These are phyloP conservation scores for Spialia ferax DNA, from an alignment of 2,888 invertebrate genomes.

Conservation along the genomic window DNA sequence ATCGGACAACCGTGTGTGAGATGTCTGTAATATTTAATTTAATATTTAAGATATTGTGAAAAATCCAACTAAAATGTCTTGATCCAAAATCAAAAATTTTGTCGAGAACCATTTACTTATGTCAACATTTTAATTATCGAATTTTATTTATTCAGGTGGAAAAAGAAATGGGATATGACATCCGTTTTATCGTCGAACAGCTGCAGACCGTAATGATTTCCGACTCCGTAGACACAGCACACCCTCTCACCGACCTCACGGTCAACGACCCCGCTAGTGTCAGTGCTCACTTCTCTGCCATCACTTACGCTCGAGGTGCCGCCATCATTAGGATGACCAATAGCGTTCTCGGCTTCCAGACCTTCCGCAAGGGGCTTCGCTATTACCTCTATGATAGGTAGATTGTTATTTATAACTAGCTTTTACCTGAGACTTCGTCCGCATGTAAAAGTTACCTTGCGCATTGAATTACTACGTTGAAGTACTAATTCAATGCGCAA, in stretches of 20 bases:
- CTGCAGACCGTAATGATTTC: conserved; percentile 87
- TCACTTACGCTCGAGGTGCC: conserved; percentile 90
- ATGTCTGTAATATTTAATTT: too few species aligned
- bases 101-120: too few species aligned
- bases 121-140: neutral
- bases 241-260: conserved; percentile 84
- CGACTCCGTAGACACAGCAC: conserved; percentile 85
- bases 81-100: too few species aligned
- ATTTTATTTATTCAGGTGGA: conserved; percentile 57
- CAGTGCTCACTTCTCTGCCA: conserved; percentile 87
- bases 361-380: conserved; percentile 84
- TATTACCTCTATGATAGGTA: conserved; percentile 84
- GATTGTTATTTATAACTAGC: conserved; percentile 5
- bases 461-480: too few species aligned
- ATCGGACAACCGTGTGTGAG: too few species aligned
- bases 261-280: conserved; percentile 87
- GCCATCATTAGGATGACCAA: conserved; percentile 89
- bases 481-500: too few species aligned
- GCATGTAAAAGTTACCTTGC: too few species aligned
- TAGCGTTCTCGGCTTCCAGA: conserved; percentile 83
- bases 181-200: conserved; percentile 89
- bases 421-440: too few species aligned
- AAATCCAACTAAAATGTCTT: too few species aligned
- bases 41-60: too few species aligned
- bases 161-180: conserved; percentile 66